These are phyloP conservation scores for Sitta carolinensis DNA, from an alignment of 2,797 vertebrate species.

Conservation along the genomic window DNA sequence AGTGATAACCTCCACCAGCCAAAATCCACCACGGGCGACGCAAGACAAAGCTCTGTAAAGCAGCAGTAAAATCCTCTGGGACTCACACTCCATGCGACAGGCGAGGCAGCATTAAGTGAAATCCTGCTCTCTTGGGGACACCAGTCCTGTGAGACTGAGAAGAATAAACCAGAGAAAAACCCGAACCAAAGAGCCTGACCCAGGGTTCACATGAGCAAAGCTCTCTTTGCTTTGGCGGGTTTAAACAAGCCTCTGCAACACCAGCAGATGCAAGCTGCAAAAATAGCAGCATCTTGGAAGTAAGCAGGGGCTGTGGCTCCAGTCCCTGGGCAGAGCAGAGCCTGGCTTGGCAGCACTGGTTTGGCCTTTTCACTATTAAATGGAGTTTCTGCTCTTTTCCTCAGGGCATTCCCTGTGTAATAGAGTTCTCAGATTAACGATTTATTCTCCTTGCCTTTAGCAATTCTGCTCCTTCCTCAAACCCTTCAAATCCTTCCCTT, in stretches of 20 bases:
- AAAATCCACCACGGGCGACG: fast-evolving
- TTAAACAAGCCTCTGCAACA: not conserved
- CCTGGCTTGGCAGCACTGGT: not conserved
- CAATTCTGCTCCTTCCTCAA: not conserved
- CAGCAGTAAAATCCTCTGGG: not conserved
- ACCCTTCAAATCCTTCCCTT: not conserved
- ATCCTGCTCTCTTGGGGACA: fast-evolving
- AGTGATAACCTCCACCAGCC: not conserved
- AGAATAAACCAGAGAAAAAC: not conserved
- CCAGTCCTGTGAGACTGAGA: not conserved
- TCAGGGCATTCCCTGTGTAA: not conserved
- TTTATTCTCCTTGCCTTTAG: slow-evolving; percentile 20
- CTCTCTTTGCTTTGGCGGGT: not conserved
- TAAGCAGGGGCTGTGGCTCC: not conserved
- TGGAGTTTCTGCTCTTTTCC: slow-evolving; percentile 30
- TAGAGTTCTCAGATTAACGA: slow-evolving; percentile 5
- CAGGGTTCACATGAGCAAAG: not conserved
- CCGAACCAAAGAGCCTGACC: not conserved
- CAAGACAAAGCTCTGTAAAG: not conserved
- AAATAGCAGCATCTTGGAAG: slow-evolving; percentile 41
- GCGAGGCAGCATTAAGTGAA: not conserved
- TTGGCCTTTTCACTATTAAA: slow-evolving; percentile 23
- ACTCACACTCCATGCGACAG: fast-evolving
- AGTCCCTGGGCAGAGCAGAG: not conserved
- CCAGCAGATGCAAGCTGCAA: slow-evolving; percentile 16